phyloP scores from a whole-genome alignment of 2,888 invertebrate species.

The Poecilus cupreus region DNA sequence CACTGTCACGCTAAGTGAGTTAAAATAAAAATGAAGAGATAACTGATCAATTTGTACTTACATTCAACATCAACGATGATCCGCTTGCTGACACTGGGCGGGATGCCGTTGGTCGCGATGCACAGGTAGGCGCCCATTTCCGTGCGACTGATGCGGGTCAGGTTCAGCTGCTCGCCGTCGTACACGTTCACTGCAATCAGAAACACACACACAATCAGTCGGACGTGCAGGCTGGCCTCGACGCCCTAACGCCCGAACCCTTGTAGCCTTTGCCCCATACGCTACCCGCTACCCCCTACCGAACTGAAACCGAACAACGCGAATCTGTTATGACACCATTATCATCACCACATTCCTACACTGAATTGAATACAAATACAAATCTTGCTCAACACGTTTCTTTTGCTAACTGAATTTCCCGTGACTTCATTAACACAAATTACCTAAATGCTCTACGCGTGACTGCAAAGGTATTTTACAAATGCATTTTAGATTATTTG shows the following conservation, averaged over 20 bases:
- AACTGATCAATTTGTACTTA: too few species aligned
- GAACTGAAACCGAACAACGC: neutral
- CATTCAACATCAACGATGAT: slow-evolving; percentile 94
- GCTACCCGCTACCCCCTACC: neutral
- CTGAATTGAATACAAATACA: slow-evolving; percentile 3
- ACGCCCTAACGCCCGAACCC: neutral
- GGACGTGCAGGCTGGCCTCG: slow-evolving; percentile 27
- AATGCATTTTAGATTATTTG: too few species aligned
- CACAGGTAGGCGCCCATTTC: slow-evolving; percentile 92
- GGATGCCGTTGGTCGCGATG: slow-evolving; percentile 91
- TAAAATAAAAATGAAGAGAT: neutral
- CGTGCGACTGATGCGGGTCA: slow-evolving; percentile 90
- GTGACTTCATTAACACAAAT: too few species aligned
- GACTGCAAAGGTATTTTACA: too few species aligned
- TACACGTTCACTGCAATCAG: slow-evolving; percentile 83
- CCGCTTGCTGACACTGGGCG: slow-evolving; percentile 93
- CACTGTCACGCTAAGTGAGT: too few species aligned
- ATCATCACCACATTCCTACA: neutral
- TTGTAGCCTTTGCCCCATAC: neutral
- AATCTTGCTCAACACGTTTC: neutral
- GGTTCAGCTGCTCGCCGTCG: slow-evolving; percentile 89
- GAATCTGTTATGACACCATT: slow-evolving; percentile 16
- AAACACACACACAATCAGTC: slow-evolving; percentile 48
- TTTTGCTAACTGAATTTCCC: neutral
- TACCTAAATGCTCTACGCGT: too few species aligned